Conservation (phyloP, 2,113 vertebrate species). For the Colinus virginianus region DNA sequence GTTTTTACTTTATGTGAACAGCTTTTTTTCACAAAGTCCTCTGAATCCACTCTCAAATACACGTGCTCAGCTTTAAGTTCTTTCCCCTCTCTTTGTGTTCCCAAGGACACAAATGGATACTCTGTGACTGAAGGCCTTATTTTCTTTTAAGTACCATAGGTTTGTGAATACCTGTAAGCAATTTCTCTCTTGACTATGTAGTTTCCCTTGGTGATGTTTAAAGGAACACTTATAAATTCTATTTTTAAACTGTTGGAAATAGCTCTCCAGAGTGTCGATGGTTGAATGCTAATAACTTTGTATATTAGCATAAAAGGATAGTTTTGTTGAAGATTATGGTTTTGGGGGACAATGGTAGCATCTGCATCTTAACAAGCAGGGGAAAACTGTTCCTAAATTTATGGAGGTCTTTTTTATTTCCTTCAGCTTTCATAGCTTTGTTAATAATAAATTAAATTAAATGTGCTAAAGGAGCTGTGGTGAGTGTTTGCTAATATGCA, state of each 20-base stretch:
- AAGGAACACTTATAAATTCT: slow-evolving; percentile 43
- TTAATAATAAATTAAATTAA: slow-evolving; percentile 58
- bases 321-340: slow-evolving; percentile 48
- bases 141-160: background rate
- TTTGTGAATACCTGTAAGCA: slow-evolving; percentile 47
- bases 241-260: slow-evolving; percentile 57
- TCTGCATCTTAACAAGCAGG: slow-evolving; percentile 28
- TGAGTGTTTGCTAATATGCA: slow-evolving; percentile 14
- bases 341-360: slow-evolving; percentile 13
- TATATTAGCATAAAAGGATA: slow-evolving; percentile 56
- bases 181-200: slow-evolving; percentile 53
- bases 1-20: background rate
- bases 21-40: background rate
- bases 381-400: background rate
- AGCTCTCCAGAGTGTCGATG: slow-evolving; percentile 45
- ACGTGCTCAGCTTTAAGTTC: background rate
- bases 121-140: slow-evolving; percentile 20
- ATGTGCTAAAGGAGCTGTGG: slow-evolving; percentile 11
- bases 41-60: background rate
- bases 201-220: slow-evolving; percentile 55
- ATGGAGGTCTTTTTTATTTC: slow-evolving; percentile 7
- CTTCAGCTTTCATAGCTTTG: background rate
- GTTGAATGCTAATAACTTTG: slow-evolving; percentile 48
- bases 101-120: slow-evolving; percentile 31
- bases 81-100: background rate